Conservation (phyloP, 2,113 vertebrate genomes). For the Prolemur simus region DNA sequence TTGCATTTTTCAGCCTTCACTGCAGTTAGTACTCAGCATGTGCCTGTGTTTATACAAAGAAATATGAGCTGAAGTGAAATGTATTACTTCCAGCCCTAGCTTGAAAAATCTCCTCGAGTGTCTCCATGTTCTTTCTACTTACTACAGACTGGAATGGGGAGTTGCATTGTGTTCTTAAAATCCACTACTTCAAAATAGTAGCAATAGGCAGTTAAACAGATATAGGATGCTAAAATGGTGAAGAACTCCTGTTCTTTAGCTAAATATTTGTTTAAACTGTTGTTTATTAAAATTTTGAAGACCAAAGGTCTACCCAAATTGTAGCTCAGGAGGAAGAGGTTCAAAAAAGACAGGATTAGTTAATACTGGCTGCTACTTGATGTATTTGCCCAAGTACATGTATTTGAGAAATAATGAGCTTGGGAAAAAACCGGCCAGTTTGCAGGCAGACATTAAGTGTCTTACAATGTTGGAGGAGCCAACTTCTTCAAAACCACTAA, state of each 20-base stretch:
- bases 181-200: background rate
- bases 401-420: background rate
- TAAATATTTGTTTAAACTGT: background rate
- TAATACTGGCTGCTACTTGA: background rate
- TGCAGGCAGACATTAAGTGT: background rate
- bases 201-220: background rate
- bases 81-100: background rate
- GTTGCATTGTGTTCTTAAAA: background rate
- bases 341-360: background rate
- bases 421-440: background rate
- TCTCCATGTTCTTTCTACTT: background rate
- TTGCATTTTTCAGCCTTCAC: background rate
- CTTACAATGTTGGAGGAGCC: background rate
- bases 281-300: background rate
- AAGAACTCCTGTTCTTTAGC: background rate
- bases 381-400: background rate
- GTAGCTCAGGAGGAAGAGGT: background rate
- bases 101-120: background rate
- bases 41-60: background rate
- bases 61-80: background rate
- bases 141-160: background rate
- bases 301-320: background rate
- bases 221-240: background rate
- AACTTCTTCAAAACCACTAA: background rate
- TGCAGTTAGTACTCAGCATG: background rate